These are phyloP conservation scores for Otolemur garnettii DNA, from an alignment of 2,113 vertebrate species.

Conservation along the genomic window DNA sequence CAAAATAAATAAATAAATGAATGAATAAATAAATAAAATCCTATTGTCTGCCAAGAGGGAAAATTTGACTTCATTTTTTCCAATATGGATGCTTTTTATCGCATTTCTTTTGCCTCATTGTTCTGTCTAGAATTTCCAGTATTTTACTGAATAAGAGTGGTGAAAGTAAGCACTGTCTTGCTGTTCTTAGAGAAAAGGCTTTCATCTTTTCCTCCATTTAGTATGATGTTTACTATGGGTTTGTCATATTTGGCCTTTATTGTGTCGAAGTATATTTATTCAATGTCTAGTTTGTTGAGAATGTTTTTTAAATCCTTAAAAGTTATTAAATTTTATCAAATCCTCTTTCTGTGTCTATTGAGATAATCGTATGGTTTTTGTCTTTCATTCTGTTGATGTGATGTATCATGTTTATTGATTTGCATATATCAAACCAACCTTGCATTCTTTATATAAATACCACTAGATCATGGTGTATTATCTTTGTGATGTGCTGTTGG, in stretches of 20 bases:
- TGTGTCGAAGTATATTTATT: neutral
- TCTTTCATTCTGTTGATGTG: neutral
- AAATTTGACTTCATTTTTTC: neutral
- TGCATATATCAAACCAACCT: neutral
- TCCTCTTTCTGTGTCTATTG: neutral
- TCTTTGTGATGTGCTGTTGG: neutral
- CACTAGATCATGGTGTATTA: neutral
- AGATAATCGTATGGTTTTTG: neutral
- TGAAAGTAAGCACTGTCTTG: neutral
- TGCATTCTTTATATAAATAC: neutral
- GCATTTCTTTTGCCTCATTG: neutral
- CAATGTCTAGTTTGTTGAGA: neutral
- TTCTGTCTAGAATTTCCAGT: neutral
- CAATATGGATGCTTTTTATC: neutral
- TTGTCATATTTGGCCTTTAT: neutral
- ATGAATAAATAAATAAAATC: neutral
- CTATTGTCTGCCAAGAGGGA: neutral
- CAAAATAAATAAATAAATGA: too few relatives aligned
- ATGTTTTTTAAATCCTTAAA: neutral
- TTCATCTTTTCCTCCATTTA: neutral
- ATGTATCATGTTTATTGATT: neutral
- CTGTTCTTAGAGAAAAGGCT: neutral
- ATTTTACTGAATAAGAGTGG: neutral
- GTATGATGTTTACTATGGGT: neutral
- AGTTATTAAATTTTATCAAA: neutral